These are phyloP conservation scores for Synanthedon tipuliformis DNA, from an alignment of 2,888 invertebrate genomes.

Conservation along the genomic window DNA sequence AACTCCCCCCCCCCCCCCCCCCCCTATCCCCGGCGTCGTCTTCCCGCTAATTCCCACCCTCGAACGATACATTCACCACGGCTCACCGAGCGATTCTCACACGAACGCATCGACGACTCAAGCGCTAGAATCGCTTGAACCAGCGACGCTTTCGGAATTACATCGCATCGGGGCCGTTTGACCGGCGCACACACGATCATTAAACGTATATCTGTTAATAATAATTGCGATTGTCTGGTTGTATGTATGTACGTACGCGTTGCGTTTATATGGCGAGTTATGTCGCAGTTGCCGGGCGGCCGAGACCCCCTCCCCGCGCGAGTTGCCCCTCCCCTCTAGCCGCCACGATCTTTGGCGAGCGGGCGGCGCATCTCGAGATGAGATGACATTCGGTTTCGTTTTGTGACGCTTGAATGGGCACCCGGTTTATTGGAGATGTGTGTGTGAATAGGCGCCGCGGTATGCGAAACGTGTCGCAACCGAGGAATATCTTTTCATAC, in stretches of 20 bases:
- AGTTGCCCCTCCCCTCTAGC: slow-evolving; percentile 18
- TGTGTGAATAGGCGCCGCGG: slow-evolving; percentile 29
- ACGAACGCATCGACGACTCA: slow-evolving; percentile 31
- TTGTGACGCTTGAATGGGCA: slow-evolving; percentile 53
- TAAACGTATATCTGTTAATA: slow-evolving; percentile 64
- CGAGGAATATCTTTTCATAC: slow-evolving; percentile 8
- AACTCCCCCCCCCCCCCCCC: slow-evolving; percentile 21
- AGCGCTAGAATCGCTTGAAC: slow-evolving; percentile 33
- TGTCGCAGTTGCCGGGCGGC: slow-evolving; percentile 19
- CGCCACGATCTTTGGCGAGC: slow-evolving; percentile 30
- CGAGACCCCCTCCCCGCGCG: neutral
- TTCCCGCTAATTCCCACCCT: slow-evolving; percentile 40
- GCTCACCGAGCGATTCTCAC: slow-evolving; percentile 30
- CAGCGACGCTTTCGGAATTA: slow-evolving; percentile 23
- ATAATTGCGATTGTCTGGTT: slow-evolving; percentile 64
- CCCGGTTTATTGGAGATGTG: slow-evolving; percentile 25
- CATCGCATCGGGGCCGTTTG: slow-evolving; percentile 29
- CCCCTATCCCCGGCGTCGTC: slow-evolving; percentile 20
- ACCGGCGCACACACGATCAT: slow-evolving; percentile 50
- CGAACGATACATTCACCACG: slow-evolving; percentile 29
- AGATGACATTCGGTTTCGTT: slow-evolving; percentile 51
- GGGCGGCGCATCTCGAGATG: slow-evolving; percentile 47
- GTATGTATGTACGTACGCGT: slow-evolving; percentile 51
- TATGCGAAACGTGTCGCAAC: slow-evolving; percentile 10
- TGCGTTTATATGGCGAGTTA: slow-evolving; percentile 53